phyloP scores from a whole-genome alignment of 1,140 invertebrate genomes.

The Dreissena rostriformis region DNA sequence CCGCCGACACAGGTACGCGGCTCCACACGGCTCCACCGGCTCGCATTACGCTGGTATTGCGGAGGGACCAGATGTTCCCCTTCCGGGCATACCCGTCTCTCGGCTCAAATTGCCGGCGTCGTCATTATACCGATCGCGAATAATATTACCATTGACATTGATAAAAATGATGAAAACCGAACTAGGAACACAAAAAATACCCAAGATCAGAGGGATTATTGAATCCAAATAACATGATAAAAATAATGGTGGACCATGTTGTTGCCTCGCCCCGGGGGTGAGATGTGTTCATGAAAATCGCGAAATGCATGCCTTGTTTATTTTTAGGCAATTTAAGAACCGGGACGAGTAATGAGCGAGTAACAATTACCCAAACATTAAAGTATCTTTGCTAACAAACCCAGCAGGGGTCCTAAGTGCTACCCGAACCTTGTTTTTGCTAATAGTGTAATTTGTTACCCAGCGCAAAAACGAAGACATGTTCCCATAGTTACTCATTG shows the following conservation, averaged over 20 bases:
- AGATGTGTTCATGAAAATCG: not conserved
- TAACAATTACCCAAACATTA: constrained; percentile 47
- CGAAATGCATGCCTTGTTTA: not conserved
- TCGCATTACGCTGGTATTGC: constrained; percentile 34
- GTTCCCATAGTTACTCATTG: not conserved
- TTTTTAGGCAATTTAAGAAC: not conserved
- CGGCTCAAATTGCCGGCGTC: constrained; percentile 30
- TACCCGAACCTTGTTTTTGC: constrained; percentile 17
- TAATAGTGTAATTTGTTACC: constrained; percentile 52
- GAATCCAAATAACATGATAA: constrained; percentile 6
- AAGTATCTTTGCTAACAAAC: constrained; percentile 43
- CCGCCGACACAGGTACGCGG: not conserved
- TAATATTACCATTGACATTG: no score
- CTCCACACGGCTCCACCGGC: not conserved
- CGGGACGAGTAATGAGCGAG: not conserved
- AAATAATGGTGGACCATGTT: not conserved
- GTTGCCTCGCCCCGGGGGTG: not conserved
- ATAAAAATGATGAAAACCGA: no score
- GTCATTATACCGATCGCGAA: constrained; percentile 18
- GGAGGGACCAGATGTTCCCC: constrained; percentile 36
- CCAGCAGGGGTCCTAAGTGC: constrained; percentile 22
- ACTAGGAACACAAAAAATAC: no score
- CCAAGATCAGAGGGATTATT: no score
- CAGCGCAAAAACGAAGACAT: not conserved
- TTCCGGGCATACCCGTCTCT: constrained; percentile 22